Evolutionary conservation across 2,113 vertebrate genomes (phyloP), one percentile per base, ranked within the genome.

Genomic region (Microcebus jonahi): DNA sequence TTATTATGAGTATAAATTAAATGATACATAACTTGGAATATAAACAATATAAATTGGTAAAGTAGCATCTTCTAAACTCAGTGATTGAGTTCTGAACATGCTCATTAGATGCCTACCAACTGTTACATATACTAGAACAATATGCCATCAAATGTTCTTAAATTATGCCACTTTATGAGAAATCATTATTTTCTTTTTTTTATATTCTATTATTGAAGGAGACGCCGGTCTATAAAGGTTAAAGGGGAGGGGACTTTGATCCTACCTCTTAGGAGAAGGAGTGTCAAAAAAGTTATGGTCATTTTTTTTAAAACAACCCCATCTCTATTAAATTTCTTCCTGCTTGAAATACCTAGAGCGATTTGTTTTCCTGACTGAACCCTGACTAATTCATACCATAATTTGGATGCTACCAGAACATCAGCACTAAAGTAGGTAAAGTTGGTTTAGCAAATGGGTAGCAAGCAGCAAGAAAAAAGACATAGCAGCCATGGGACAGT

Each of bases 1-100:
- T 81, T 31, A 96, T 65, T 68, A 63, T 53, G 10, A 29, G 61
- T 81, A 29, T n/a, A 94, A 89, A 75, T 45, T 89, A 81, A 86
- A 55, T 89, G 2, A 34, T 57, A 61, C 1, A 68, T 65, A 79
- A 82, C 48, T 73, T 65, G 70, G 7, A 67, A 77, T 31, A 77
- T 87, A 76, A 86, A 53, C 36, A 70, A 71, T 82, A 67, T 31
- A 87, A 93, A 50, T 63, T 81, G 14, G 18, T 75, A 50, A 90
- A 81, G 23, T 86, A 13, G 6, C 61, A 73, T 39, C 18, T 91
- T 83, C 36, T 57, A n/a, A 88, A 57, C 20, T 94, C 45, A 93
- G 6, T 63, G 14, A 86, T 3, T 59, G 39, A 87, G 29, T 48
- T 39, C 25, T 86, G 18, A 95, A 81, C 10, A 53, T 94, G 31